Evolutionary conservation across 2,797 vertebrate genomes (phyloP).

Genomic region (Philypnodon macrostomus): DNA sequence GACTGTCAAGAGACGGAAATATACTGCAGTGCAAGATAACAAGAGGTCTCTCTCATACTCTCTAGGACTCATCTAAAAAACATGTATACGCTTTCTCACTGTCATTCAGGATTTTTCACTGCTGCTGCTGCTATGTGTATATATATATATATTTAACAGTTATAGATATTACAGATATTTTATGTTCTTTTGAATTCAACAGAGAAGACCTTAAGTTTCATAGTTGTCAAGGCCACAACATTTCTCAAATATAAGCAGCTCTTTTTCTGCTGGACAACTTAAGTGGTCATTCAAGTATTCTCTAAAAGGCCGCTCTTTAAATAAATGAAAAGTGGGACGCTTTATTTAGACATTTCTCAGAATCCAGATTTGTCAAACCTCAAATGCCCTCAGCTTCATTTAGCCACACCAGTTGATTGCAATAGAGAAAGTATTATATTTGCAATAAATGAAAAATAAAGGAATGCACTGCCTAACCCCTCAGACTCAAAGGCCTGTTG

Average conservation of each 20-base stretch:
- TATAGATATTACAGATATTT: constrained; percentile 40
- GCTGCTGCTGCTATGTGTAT: too few species aligned
- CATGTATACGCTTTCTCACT: constrained; percentile 23
- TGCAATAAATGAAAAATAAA: constrained; percentile 31
- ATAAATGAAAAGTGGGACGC: constrained; percentile 13
- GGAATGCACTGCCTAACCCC: constrained; percentile 22
- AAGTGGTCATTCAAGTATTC: constrained; percentile 6
- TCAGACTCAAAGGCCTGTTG: constrained; percentile 3
- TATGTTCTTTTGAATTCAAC: constrained; percentile 21
- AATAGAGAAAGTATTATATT: constrained; percentile 19
- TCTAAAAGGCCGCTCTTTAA: constrained; percentile 11
- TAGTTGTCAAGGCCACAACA: background rate
- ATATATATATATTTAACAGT: too few species aligned
- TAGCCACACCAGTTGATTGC: constrained; percentile 19
- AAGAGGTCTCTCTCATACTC: constrained; percentile 38
- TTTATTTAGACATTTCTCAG: constrained; percentile 16
- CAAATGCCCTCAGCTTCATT: constrained; percentile 12
- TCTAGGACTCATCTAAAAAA: constrained; percentile 53
- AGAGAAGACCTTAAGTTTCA: constrained; percentile 2
- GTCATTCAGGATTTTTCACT: constrained; percentile 20
- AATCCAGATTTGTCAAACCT: constrained; percentile 5
- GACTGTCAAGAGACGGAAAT: constrained; percentile 36
- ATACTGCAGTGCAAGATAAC: constrained; percentile 51
- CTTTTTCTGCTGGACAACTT: constrained; percentile 1
- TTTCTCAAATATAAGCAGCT: background rate